Evolutionary conservation across 2,797 vertebrate species (phyloP).

Genomic region (Gymnoscopelus microlampas): DNA sequence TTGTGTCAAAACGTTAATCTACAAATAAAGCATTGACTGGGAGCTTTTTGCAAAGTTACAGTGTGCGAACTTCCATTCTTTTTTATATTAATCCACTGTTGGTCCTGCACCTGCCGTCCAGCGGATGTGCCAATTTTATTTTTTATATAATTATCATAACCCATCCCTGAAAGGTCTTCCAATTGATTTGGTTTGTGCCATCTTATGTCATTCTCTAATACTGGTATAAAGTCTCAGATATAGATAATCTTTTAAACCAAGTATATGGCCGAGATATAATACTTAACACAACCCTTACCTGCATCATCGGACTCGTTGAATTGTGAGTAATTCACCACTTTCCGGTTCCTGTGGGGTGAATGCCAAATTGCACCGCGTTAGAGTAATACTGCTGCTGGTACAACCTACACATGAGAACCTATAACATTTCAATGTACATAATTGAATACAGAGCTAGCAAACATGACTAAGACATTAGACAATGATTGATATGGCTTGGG

Average conservation of each 20-base stretch:
- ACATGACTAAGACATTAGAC: not conserved
- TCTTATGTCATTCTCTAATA: too few species aligned
- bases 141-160: too few species aligned
- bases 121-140: too few species aligned
- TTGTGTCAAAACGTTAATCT: too few species aligned
- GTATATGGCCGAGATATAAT: not conserved
- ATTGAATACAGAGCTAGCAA: not conserved
- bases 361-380: constrained; percentile 33
- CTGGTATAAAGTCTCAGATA: too few species aligned
- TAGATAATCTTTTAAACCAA: not conserved
- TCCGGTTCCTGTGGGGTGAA: constrained; percentile 92
- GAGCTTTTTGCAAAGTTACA: too few species aligned
- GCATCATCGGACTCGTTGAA: constrained; percentile 99
- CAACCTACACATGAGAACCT: not conserved
- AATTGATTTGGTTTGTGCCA: too few species aligned
- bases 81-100: too few species aligned
- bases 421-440: not conserved
- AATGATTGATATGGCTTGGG: not conserved
- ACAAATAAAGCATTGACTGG: too few species aligned
- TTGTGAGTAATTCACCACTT: constrained; percentile 99
- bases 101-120: too few species aligned
- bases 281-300: constrained; percentile 79
- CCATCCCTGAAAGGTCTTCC: too few species aligned
- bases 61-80: too few species aligned
- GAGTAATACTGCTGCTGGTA: not conserved